Conservation (phyloP, 2,888 invertebrate species). For the Amphiduros pacificus region DNA sequence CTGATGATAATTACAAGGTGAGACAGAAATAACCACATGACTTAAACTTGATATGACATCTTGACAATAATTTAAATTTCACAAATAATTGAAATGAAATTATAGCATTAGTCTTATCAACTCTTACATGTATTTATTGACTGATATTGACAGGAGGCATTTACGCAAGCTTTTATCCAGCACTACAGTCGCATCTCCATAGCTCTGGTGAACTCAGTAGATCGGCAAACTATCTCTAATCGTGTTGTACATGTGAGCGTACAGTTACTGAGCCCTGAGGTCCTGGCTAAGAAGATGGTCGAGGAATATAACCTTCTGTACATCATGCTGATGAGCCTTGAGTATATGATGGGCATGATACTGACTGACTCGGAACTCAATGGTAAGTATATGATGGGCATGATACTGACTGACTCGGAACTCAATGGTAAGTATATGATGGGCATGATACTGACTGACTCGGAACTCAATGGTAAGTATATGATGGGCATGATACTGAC, state of each 20-base stretch:
- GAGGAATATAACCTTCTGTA: constrained; percentile 86
- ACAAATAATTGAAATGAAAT: no score
- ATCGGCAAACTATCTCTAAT: constrained; percentile 73
- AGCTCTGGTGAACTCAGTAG: constrained; percentile 66
- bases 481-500: no score
- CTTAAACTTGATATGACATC: no score
- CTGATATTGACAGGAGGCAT: constrained; percentile 80
- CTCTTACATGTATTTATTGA: no score
- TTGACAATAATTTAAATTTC: no score
- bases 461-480: constrained; percentile 81
- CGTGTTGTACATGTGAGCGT: constrained; percentile 97
- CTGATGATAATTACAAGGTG: constrained; percentile 92
- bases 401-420: constrained; percentile 84
- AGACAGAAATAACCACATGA: no score
- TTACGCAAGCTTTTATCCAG: constrained; percentile 91
- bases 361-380: constrained; percentile 84
- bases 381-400: constrained; percentile 88
- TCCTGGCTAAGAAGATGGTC: constrained; percentile 86
- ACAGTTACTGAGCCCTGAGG: constrained; percentile 90
- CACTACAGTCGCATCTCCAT: constrained; percentile 94
- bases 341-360: constrained; percentile 91
- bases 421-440: constrained; percentile 90
- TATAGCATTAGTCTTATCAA: no score
- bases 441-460: constrained; percentile 84
- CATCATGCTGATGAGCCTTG: constrained; percentile 87